Percentiles rank a stretch among this genome's conserved stretches.
phyloP scores from a whole-genome alignment of 2,888 invertebrate species.

The Encarsia formosa region DNA sequence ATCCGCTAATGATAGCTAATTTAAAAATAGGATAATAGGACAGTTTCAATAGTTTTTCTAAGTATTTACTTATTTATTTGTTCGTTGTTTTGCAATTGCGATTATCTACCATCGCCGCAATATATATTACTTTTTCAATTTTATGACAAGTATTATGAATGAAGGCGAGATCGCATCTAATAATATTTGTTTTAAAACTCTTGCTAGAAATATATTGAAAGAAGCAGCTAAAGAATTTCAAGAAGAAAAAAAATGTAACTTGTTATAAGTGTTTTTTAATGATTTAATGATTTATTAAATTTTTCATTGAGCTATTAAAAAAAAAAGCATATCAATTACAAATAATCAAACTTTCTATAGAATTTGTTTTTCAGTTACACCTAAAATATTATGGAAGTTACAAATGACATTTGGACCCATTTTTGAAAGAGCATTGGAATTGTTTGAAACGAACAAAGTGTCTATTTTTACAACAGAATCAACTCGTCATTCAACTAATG shows the following conservation, averaged over 20 bases:
- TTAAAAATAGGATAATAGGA: too few species aligned
- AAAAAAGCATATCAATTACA: too few species aligned
- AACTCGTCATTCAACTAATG: constrained; percentile 19
- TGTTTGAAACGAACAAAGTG: constrained; percentile 59
- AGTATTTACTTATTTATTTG: too few species aligned
- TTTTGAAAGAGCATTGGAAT: constrained; percentile 59
- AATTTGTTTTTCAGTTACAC: constrained; percentile 55
- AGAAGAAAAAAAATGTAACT: constrained; percentile 37
- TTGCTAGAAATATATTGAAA: constrained; percentile 29
- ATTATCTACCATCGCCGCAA: too few species aligned
- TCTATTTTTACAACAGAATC: constrained; percentile 52
- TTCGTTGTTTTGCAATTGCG: too few species aligned
- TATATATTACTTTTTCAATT: too few species aligned
- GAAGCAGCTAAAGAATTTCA: constrained; percentile 35
- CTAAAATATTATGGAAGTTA: constrained; percentile 56
- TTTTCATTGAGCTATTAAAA: neutral
- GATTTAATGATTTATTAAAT: neutral
- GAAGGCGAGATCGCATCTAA: neutral
- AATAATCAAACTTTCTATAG: neutral
- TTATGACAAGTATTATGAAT: constrained; percentile 11
- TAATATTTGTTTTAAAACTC: constrained; percentile 16
- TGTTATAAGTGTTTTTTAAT: constrained; percentile 21
- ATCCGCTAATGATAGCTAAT: too few species aligned
- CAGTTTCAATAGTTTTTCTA: too few species aligned
- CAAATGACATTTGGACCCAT: constrained; percentile 59